Evolutionary conservation across 2,888 invertebrate genomes (phyloP), one percentile per base, ranked within the genome.

Genomic region (Notodonta ziczac): DNA sequence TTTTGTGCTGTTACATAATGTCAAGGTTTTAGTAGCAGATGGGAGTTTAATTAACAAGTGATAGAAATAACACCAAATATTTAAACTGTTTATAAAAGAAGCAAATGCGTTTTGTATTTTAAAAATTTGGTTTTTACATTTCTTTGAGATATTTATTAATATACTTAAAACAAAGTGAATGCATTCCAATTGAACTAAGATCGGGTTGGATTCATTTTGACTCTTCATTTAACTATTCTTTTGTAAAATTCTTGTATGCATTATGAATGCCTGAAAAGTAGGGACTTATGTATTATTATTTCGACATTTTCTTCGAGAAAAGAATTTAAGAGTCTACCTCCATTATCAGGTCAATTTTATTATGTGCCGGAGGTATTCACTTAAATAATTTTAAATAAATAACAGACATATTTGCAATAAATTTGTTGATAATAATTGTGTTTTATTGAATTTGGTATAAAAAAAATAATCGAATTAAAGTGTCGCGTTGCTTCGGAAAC

Each of bases 211-310:
- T 86, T 85, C 85, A 86, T 84, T 90, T 91, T 91, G 88, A 70
- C 67, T 61, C 63, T 64, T 24, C 24, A 24, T 24, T 24, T 24
- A 24, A 24, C 24, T 62, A 79, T 78, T 77, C 80, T 80, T 78
- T 63, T 77, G 74, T 86, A 83, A 80, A 78, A 76, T 74, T 65
- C 66, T 62, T 35, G 48, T 62, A 56, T 6, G 89, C 89, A 90
- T 90, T 91, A 81, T 84, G 80, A 90, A 91, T 91, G 90, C 90
- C 82, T 82, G 78, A 76, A 83, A 75, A 78, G 76, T 81, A 74
- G 62, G 62, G 74, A 77, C 60, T 77, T 70, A 72, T 78, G 75
- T 82, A 80, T 80, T 72, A 73, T 77, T 77, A 81, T 74, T 70
- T 71, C 65, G 62, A 77, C 72, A 74, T 82, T 81, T 81, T 82